Percentiles rank a stretch among this genome's conserved stretches.
Evolutionary conservation across 2,113 vertebrate genomes (phyloP).

Genomic region (Tachysurus fulvidraco): DNA sequence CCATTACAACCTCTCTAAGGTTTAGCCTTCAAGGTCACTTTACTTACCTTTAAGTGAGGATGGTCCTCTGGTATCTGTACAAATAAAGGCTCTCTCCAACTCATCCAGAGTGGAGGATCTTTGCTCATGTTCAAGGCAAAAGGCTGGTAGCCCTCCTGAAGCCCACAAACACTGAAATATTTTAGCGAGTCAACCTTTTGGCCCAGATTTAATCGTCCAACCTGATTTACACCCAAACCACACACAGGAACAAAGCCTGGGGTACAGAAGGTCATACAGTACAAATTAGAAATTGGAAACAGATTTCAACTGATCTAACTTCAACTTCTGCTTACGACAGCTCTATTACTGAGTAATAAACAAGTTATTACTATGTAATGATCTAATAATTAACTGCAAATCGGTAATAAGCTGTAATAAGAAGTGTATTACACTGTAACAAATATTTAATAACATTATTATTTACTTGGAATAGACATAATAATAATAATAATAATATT

Average conservation of each 20-base stretch:
- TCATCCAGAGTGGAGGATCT: constrained; percentile 90
- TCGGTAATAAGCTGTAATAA: not conserved
- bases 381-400: not conserved
- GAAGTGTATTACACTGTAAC: not conserved
- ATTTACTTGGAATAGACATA: not conserved
- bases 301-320: not conserved
- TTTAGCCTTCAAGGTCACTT: not conserved
- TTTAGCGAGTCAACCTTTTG: constrained; percentile 82
- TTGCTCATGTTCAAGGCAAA: constrained; percentile 89
- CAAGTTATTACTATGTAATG: constrained; percentile 1
- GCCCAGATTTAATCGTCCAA: constrained; percentile 89
- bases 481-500: too few species aligned
- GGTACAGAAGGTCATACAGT: constrained; percentile 15
- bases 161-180: constrained; percentile 87
- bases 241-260: constrained; percentile 89
- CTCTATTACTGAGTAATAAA: not conserved
- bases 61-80: constrained; percentile 80
- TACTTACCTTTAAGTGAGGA: constrained; percentile 80
- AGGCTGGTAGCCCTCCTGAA: constrained; percentile 90
- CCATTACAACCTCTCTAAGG: not conserved
- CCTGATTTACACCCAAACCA: constrained; percentile 85
- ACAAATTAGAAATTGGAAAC: not conserved
- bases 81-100: constrained; percentile 88
- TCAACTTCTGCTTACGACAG: not conserved
- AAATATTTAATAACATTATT: not conserved